Percentiles rank a stretch among this genome's conserved stretches.
Evolutionary conservation across 2,888 invertebrate genomes (phyloP).

Genomic region (Latheticus oryzae): DNA sequence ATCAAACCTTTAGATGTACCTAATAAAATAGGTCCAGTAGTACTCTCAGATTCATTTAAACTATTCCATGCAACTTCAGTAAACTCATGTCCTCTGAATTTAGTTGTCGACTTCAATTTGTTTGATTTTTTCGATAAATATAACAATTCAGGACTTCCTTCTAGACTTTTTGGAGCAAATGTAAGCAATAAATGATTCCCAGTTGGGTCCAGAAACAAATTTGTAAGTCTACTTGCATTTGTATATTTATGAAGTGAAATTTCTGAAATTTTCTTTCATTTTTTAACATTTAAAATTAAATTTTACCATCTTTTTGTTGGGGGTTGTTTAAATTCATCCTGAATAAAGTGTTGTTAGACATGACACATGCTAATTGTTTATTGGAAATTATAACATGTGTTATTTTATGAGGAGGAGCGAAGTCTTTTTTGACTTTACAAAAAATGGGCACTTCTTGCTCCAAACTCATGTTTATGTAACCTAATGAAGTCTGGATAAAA

Average conservation of each 20-base stretch:
- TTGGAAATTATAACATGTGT: constrained; percentile 85
- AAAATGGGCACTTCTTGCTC: constrained; percentile 88
- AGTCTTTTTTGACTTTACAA: constrained; percentile 83
- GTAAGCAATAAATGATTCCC: constrained; percentile 87
- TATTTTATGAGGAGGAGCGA: constrained; percentile 82
- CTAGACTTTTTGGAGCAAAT: constrained; percentile 71
- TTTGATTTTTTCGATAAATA: constrained; percentile 83
- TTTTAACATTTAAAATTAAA: constrained; percentile 8
- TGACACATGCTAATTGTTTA: constrained; percentile 84
- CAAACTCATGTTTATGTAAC: constrained; percentile 71
- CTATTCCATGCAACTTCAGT: constrained; percentile 93
- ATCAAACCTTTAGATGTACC: constrained; percentile 88
- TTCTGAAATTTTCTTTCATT: constrained; percentile 67
- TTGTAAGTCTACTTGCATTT: constrained; percentile 72
- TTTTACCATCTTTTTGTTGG: constrained; percentile 80
- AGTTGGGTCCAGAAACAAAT: constrained; percentile 85
- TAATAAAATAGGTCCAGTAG: constrained; percentile 86
- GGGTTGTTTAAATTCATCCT: constrained; percentile 85
- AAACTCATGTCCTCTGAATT: constrained; percentile 82
- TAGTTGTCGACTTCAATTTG: constrained; percentile 76
- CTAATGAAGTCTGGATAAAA: constrained; percentile 63
- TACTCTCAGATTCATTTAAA: constrained; percentile 74
- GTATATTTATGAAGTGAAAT: constrained; percentile 77
- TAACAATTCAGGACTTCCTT: constrained; percentile 77
- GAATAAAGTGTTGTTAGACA: constrained; percentile 84